Percentiles rank a stretch among this genome's conserved stretches.
Conservation (phyloP, 2,113 vertebrate genomes). For the Onychostruthus taczanowskii region DNA sequence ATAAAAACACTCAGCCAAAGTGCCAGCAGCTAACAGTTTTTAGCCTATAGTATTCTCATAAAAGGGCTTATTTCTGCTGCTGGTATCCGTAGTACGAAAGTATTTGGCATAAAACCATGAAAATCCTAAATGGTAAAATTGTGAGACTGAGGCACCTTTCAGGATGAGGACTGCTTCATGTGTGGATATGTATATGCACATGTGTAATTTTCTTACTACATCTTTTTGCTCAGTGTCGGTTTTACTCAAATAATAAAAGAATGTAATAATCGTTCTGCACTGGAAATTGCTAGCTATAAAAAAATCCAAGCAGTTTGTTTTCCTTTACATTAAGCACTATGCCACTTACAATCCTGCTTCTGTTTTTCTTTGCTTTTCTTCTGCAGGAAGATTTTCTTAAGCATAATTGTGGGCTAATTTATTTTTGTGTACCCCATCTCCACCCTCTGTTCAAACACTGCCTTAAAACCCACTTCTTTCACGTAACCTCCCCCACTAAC, state of each 20-base stretch:
- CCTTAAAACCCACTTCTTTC: constrained; percentile 38
- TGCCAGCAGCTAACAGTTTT: not conserved
- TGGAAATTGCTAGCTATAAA: constrained; percentile 46
- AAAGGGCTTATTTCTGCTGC: not conserved
- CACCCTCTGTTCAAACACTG: constrained; percentile 54
- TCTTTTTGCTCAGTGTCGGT: not conserved
- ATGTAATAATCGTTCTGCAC: not conserved
- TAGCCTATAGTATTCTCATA: not conserved
- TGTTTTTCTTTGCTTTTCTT: constrained; percentile 35
- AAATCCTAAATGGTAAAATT: not conserved
- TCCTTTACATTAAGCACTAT: constrained; percentile 31
- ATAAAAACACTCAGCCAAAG: not conserved
- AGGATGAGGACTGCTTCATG: not conserved
- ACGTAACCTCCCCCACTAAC: not conserved
- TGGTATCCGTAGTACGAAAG: not conserved
- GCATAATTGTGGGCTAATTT: constrained; percentile 30
- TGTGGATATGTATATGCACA: not conserved
- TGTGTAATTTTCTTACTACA: not conserved
- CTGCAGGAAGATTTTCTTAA: constrained; percentile 32
- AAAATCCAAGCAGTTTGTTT: constrained; percentile 50
- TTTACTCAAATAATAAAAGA: constrained; percentile 1
- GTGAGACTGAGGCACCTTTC: not conserved
- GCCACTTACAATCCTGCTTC: not conserved
- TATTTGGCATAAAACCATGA: not conserved
- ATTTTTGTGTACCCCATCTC: constrained; percentile 26